Percentiles rank a stretch among this genome's conserved stretches.
phyloP scores from a whole-genome alignment of 2,113 vertebrate genomes.

The Agelaius tricolor region DNA sequence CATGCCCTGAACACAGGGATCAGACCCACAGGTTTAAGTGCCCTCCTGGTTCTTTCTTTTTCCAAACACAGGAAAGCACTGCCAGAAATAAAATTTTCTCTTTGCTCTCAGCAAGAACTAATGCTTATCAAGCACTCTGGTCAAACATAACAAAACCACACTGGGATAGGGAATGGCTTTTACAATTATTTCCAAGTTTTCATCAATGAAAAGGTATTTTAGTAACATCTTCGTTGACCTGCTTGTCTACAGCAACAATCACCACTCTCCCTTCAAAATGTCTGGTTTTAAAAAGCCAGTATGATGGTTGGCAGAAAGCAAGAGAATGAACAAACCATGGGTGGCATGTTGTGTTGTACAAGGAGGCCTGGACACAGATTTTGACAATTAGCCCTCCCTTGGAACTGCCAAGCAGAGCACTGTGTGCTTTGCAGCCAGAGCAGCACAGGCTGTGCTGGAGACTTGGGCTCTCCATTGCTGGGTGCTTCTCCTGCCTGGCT shows the following conservation, averaged over 20 bases:
- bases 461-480: neutral
- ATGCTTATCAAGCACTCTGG: constrained; percentile 69
- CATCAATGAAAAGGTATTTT: constrained; percentile 65
- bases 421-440: rapidly evolving
- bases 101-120: constrained; percentile 71
- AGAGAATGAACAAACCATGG: neutral
- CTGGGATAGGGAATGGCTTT: constrained; percentile 72
- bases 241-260: constrained; percentile 51
- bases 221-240: constrained; percentile 71
- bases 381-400: neutral
- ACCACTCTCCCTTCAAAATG: neutral
- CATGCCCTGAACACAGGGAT: too few species aligned
- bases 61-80: constrained; percentile 34
- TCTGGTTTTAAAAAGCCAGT: constrained; percentile 39
- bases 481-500: neutral
- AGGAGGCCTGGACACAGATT: neutral
- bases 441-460: rapidly evolving
- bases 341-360: neutral
- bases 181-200: constrained; percentile 75
- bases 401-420: neutral
- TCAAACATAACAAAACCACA: constrained; percentile 75
- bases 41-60: neutral
- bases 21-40: neutral
- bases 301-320: neutral
- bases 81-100: constrained; percentile 63